These are phyloP conservation scores for Acanthosoma haemorrhoidale DNA, from an alignment of 2,888 invertebrate genomes.

Conservation along the genomic window DNA sequence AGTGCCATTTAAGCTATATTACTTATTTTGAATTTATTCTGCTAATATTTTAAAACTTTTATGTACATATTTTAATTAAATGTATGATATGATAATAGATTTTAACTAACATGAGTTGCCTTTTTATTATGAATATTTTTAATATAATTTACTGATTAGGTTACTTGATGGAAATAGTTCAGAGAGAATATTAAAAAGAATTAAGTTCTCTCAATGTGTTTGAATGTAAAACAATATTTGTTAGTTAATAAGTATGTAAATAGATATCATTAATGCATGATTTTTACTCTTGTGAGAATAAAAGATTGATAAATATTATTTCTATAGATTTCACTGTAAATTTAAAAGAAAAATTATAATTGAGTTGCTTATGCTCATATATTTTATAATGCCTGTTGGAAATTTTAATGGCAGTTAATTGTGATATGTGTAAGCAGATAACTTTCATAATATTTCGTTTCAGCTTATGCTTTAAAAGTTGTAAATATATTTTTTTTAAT, in stretches of 20 bases:
- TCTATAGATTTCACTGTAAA: constrained; percentile 1
- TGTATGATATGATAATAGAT: too few relatives aligned
- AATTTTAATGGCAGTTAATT: constrained; percentile 1
- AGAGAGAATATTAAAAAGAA: constrained; percentile 1
- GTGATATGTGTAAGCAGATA: background rate
- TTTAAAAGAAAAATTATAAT: background rate
- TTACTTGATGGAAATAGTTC: too few relatives aligned
- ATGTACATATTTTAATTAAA: too few relatives aligned
- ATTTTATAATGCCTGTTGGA: constrained; percentile 8
- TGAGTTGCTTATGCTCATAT: constrained; percentile 7
- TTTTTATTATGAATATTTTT: too few relatives aligned
- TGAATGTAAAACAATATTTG: background rate
- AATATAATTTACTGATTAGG: too few relatives aligned
- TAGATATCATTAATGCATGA: constrained; percentile 4
- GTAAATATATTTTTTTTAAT: background rate
- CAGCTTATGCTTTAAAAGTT: constrained; percentile 4
- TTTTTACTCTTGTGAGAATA: background rate
- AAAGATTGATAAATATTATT: constrained; percentile 12
- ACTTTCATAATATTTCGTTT: background rate
- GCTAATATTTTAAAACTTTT: too few relatives aligned
- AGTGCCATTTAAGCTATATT: too few relatives aligned
- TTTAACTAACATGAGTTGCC: too few relatives aligned
- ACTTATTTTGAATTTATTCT: too few relatives aligned
- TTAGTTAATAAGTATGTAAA: background rate
- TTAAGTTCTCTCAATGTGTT: background rate